phyloP scores from a whole-genome alignment of 2,888 invertebrate genomes.

The Callinectes sapidus region DNA sequence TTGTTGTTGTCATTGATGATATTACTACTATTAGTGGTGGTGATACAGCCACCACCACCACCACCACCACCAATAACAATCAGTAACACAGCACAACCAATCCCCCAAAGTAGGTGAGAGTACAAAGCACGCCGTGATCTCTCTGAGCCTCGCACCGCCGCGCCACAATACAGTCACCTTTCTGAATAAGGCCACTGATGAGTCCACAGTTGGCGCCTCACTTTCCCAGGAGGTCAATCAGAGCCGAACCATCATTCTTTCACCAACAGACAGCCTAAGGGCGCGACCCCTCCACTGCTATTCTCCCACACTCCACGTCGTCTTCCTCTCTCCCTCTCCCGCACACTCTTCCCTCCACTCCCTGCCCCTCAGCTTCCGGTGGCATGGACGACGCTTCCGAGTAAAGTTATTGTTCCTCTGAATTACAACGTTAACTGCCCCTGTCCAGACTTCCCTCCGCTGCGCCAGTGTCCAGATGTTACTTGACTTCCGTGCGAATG shows the following conservation, averaged over 20 bases:
- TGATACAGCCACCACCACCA: background rate
- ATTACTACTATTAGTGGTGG: background rate
- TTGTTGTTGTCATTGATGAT: background rate
- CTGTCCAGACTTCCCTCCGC: conserved; percentile 17
- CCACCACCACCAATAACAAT: background rate
- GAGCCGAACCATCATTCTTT: background rate
- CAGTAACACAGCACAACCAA: background rate
- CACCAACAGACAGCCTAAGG: background rate
- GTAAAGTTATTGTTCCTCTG: background rate
- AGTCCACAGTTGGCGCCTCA: background rate
- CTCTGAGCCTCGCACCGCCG: background rate
- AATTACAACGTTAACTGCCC: background rate
- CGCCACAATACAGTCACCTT: background rate
- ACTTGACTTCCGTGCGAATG: background rate
- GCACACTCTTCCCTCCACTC: background rate
- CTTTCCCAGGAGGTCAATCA: conserved; percentile 21
- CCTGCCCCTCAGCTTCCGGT: conserved; percentile 8
- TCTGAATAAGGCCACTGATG: background rate
- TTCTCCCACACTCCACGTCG: background rate
- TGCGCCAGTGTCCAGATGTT: background rate
- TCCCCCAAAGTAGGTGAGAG: background rate
- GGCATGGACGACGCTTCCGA: background rate
- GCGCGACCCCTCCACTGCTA: background rate
- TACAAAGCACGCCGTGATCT: background rate
- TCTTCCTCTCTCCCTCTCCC: background rate